Base-by-base conservation (phyloP, 2,797 vertebrate genomes). In the Sebastes umbrosus region DNA sequence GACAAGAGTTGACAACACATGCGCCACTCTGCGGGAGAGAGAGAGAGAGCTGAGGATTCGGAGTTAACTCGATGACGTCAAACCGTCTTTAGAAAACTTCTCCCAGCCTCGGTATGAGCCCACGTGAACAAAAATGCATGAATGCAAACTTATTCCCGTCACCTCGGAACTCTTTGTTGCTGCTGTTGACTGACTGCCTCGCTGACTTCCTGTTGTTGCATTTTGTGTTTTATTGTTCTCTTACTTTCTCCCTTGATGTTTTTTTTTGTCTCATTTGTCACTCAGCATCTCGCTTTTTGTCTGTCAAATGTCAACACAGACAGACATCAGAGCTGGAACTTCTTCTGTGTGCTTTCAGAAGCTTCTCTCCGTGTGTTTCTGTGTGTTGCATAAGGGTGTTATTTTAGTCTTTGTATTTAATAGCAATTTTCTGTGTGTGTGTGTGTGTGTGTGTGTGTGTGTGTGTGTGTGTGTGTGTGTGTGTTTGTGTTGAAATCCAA, bases 341-440 rank as follows among this genome's bases (percentile, higher is more conserved):
- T 34, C 16, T 50, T 24, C 29, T 16, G 14, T 13, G 3, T 32
- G 16, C 5, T 5, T 55, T 32, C 27, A 34, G 6, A 12, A 10
- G 50, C 46, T 9, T 46, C 31, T 39, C 5, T 11, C 54, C 39
- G 63, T 74, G 58, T 69, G 3, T 62, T 3, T 68, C n/a, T 59
- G 60, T 9, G n/a, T 25, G n/a, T 75, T 82, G 62, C 62, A 16
- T 78, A 68, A 72, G 27, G 4, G 24, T 50, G 67, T 69, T 78
- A 71, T 63, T 60, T 72, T 46, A 46, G 55, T 65, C 43, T 54
- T 24, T 57, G 58, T 74, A 3, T 65, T 24, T 65, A 65, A 31
- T n/a, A 39, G 18, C 43, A 18, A 46, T 50, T 20, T 50, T 50
- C 46, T 54, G 46, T 2, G 55, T 80, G 52, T 3, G 10, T 27